Base-by-base conservation (phyloP, 2,113 vertebrate genomes). In the Tyto alba region DNA sequence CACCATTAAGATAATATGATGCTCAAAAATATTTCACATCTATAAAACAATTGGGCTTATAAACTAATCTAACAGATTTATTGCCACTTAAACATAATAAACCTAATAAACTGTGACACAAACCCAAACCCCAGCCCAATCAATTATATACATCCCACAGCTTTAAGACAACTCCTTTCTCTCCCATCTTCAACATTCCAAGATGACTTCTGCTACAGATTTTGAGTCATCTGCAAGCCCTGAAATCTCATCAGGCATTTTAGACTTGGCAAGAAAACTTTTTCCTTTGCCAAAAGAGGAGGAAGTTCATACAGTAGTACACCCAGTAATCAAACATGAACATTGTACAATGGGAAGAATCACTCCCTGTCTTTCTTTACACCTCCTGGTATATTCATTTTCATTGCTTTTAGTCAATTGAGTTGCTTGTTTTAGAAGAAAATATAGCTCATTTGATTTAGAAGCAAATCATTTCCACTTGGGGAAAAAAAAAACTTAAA, bases 241-340 rank as follows among this genome's bases (percentile, higher is more conserved):
- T 88, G 67, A 75, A 95, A 71, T 76, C 21, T 80, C 77, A 89
- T 41, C 59, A 92, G 63, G 68, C 43, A 71, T 93, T 95, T 74
- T n/a, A 85, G 40, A 77, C 74, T 93, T 90, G 93, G 82, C 93
- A 96, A 67, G n/a, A 26, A 36, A 50, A 60, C 50, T 45, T 83
- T 78, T 84, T 64, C 30, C 30, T 92, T 89, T 95, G 82, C 89
- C 93, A 96, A 77, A 97, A 55, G 26, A 91, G 76, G 60, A 96
- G 67, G 73, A 94, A 89, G 68, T 38, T 74, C 60, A 87, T 57
- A 75, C 11, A 81, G 55, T 27, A 63, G 53, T 63, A 83, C 18
- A 80, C 20, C 23, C 14, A 52, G 34, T 59, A 84, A 88, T 72
- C 63, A 88, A 79, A 87, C 20, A n/a, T 10, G 25, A 72, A 59